These are phyloP conservation scores for Epizoanthus stellaris DNA, from an alignment of 92 coral and sea anemone genomes.

Conservation along the genomic window DNA sequence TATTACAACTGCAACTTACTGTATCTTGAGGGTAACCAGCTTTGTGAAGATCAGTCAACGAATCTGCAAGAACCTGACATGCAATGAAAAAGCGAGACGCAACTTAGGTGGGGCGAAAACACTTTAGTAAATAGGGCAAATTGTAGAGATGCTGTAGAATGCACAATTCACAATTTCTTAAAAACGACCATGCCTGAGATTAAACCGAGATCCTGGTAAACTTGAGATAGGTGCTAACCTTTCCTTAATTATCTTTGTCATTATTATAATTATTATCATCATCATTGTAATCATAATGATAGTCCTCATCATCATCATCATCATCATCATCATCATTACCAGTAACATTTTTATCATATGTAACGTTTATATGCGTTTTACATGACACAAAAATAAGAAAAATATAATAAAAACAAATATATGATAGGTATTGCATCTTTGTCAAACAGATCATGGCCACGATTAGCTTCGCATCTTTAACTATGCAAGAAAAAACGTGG, in stretches of 20 bases:
- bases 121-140: background rate
- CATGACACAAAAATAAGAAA: too few relatives aligned
- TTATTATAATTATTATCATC: background rate
- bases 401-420: too few relatives aligned
- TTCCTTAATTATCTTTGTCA: background rate
- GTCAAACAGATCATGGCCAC: too few relatives aligned
- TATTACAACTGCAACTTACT: constrained; percentile 49
- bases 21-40: constrained; percentile 87
- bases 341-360: too few relatives aligned
- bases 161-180: background rate
- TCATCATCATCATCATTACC: background rate
- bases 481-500: background rate
- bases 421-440: too few relatives aligned
- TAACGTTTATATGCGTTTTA: too few relatives aligned
- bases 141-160: background rate
- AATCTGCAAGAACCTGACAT: constrained; percentile 84
- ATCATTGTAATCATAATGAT: background rate
- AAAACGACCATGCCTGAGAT: background rate
- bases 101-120: background rate
- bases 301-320: background rate
- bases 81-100: background rate
- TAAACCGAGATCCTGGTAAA: background rate
- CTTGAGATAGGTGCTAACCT: background rate
- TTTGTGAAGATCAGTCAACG: constrained; percentile 92
- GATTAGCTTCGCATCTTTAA: too few relatives aligned